These are phyloP conservation scores for Onychomys torridus DNA, from an alignment of 2,797 vertebrate genomes.

Conservation along the genomic window DNA sequence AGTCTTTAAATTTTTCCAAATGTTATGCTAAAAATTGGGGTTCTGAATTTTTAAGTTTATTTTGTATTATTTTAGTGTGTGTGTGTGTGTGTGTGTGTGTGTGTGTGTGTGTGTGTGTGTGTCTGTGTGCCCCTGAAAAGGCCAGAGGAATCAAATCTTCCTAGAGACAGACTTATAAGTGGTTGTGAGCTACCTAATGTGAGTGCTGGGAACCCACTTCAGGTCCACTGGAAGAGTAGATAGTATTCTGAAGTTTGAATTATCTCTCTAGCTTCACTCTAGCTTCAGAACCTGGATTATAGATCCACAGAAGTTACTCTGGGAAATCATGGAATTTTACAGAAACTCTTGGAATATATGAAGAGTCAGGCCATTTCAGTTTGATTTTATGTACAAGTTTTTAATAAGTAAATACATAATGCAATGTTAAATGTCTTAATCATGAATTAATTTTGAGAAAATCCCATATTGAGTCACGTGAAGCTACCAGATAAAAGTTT, in stretches of 20 bases:
- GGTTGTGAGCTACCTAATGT: background rate
- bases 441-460: slow-evolving; percentile 52
- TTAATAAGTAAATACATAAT: slow-evolving; percentile 30
- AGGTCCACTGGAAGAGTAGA: background rate
- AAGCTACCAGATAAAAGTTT: slow-evolving; percentile 4
- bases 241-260: no score
- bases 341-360: slow-evolving; percentile 9
- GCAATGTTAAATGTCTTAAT: slow-evolving; percentile 28
- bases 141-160: background rate
- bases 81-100: no score
- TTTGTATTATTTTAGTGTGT: background rate
- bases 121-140: background rate
- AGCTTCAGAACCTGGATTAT: background rate
- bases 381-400: background rate
- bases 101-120: no score
- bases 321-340: slow-evolving; percentile 47
- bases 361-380: background rate
- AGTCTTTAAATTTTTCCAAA: slow-evolving; percentile 38
- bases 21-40: background rate
- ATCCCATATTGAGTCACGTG: slow-evolving; percentile 1
- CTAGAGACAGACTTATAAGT: background rate
- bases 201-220: background rate
- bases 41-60: background rate
- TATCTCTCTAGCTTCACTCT: background rate
- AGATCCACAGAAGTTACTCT: background rate